A percentile compares a stretch with the other conserved stretches of the same genome.
These are phyloP conservation scores for Pristionchus maxplancki DNA, from an alignment of 2,888 invertebrate species.

Conservation along the genomic window DNA sequence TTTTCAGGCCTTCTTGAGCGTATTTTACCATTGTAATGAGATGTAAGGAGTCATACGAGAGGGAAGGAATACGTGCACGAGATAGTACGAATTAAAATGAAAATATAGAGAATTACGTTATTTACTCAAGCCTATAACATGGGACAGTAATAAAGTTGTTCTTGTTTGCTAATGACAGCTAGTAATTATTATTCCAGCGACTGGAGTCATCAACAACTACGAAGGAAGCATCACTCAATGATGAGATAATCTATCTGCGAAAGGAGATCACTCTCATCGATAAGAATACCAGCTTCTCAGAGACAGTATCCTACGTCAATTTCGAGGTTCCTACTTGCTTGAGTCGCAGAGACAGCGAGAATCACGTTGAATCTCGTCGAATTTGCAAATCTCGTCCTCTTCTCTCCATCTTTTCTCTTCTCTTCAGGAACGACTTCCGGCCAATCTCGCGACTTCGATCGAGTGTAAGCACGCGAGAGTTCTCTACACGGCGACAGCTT, in stretches of 20 bases:
- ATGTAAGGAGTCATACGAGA: no score
- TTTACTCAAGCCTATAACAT: no score
- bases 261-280: slow-evolving; percentile 24
- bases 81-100: no score
- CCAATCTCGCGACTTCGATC: slow-evolving; percentile 43
- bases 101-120: no score
- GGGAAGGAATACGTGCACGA: no score
- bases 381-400: background rate
- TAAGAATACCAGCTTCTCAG: background rate
- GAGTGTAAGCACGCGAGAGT: slow-evolving; percentile 42
- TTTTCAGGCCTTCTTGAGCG: no score
- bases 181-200: background rate
- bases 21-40: no score
- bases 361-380: background rate
- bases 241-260: background rate
- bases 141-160: no score
- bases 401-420: background rate
- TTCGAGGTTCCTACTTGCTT: slow-evolving; percentile 1
- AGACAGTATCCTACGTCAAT: background rate
- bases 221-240: background rate
- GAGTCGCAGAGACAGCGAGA: no score
- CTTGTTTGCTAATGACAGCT: no score
- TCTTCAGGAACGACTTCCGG: slow-evolving; percentile 49
- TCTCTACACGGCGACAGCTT: slow-evolving; percentile 11
- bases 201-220: background rate